phyloP scores from a whole-genome alignment of 2,888 invertebrate genomes.

The Anthrax anthrax region DNA sequence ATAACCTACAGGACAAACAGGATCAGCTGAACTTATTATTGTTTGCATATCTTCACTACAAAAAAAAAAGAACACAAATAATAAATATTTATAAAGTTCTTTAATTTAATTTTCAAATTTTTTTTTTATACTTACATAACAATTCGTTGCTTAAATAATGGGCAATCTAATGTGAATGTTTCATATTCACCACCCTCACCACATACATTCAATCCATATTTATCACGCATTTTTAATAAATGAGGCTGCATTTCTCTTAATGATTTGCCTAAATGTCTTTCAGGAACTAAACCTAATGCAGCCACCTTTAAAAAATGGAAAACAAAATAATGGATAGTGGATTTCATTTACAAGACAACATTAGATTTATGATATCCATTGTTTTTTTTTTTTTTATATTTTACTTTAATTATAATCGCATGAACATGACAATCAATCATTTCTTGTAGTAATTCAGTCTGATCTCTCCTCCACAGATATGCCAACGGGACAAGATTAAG shows the following conservation, averaged over 20 bases:
- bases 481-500: slow-evolving; percentile 79
- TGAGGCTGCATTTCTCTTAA: slow-evolving; percentile 76
- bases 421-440: slow-evolving; percentile 90
- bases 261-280: slow-evolving; percentile 73
- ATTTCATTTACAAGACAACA: no score
- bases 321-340: neutral
- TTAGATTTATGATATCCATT: no score
- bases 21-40: slow-evolving; percentile 80
- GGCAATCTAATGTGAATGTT: slow-evolving; percentile 94
- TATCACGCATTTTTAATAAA: slow-evolving; percentile 75
- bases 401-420: slow-evolving; percentile 91
- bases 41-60: slow-evolving; percentile 71
- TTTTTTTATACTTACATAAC: slow-evolving; percentile 56
- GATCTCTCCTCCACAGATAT: slow-evolving; percentile 93
- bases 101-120: neutral
- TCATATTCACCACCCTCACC: slow-evolving; percentile 99
- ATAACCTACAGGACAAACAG: slow-evolving; percentile 89
- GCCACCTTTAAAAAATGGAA: slow-evolving; percentile 47
- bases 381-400: no score
- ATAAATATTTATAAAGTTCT: slow-evolving; percentile 5
- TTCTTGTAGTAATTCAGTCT: slow-evolving; percentile 83
- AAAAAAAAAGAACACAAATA: slow-evolving; percentile 16
- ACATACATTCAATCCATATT: slow-evolving; percentile 89
- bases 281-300: slow-evolving; percentile 76
- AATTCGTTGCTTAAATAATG: slow-evolving; percentile 80